Conservation (phyloP, 2,797 vertebrate genomes). For the Enoplosus armatus region DNA sequence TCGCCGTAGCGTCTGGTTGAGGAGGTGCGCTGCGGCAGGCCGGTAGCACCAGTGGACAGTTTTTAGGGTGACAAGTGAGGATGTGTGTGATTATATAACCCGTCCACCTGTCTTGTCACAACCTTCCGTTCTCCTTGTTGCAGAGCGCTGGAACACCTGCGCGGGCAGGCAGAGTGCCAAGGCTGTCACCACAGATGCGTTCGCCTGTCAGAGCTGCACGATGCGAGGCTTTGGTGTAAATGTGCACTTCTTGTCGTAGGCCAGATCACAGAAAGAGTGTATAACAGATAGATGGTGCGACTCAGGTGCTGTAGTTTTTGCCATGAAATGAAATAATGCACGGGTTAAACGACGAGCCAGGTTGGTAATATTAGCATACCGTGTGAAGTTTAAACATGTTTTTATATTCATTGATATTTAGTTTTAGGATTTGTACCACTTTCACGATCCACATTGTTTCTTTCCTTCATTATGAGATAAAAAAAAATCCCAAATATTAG, state of each 20-base stretch:
- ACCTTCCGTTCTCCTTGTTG: conserved; percentile 56
- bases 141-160: conserved; percentile 68
- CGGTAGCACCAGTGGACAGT: not conserved
- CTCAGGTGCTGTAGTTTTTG: not conserved
- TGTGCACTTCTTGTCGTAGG: not conserved
- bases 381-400: conserved; percentile 10
- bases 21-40: conserved; percentile 16
- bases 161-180: conserved; percentile 58
- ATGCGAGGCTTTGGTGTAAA: not conserved
- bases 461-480: not conserved
- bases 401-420: not conserved
- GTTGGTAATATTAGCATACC: not conserved
- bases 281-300: not conserved
- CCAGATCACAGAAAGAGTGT: not conserved
- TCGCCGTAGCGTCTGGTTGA: conserved; percentile 13
- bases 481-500: not conserved
- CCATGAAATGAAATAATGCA: not conserved
- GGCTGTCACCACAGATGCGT: conserved; percentile 24
- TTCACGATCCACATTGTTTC: not conserved
- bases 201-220: conserved; percentile 20
- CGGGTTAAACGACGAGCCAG: accelerated
- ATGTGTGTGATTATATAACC: conserved; percentile 30
- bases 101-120: conserved; percentile 52
- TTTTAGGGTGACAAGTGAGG: conserved; percentile 40
- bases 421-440: conserved; percentile 5